These are phyloP conservation scores for Pycnonotus jocosus DNA, from an alignment of 2,113 vertebrate genomes.

Conservation along the genomic window DNA sequence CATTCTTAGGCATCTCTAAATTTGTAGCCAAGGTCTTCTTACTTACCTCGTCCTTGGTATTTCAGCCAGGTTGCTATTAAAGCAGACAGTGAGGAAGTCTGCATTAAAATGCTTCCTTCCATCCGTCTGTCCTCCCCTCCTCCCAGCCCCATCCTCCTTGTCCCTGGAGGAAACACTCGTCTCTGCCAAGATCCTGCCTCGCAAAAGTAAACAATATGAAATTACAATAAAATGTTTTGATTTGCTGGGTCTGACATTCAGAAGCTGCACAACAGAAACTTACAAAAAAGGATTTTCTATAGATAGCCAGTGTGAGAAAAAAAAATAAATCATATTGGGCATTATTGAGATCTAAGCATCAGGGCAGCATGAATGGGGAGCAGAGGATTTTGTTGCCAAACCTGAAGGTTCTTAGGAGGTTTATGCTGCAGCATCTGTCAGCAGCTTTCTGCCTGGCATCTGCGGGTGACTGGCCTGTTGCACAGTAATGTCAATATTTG, in stretches of 20 bases:
- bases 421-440: conserved; percentile 35
- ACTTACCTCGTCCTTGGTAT: conserved; percentile 4
- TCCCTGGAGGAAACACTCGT: conserved; percentile 37
- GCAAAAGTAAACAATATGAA: conserved; percentile 55
- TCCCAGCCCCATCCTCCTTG: not conserved
- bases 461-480: not conserved
- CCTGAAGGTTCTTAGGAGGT: conserved; percentile 5
- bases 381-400: not conserved
- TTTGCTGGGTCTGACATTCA: conserved; percentile 35
- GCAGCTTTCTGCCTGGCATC: conserved; percentile 33
- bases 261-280: conserved; percentile 2
- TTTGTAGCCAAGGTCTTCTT: not conserved
- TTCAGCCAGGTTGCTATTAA: conserved; percentile 1
- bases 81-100: conserved; percentile 28
- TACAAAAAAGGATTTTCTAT: conserved; percentile 13
- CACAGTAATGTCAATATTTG: conserved; percentile 35
- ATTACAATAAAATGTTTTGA: conserved; percentile 64
- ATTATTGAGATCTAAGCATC: not conserved
- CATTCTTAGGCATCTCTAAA: not conserved
- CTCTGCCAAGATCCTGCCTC: conserved; percentile 59
- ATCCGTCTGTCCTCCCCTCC: not conserved
- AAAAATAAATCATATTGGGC: not conserved
- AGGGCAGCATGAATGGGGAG: not conserved
- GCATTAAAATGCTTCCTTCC: conserved; percentile 43
- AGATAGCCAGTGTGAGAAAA: conserved; percentile 26